These are phyloP conservation scores for Oreochromis grahami DNA, from an alignment of 2,797 vertebrate species.

Conservation along the genomic window DNA sequence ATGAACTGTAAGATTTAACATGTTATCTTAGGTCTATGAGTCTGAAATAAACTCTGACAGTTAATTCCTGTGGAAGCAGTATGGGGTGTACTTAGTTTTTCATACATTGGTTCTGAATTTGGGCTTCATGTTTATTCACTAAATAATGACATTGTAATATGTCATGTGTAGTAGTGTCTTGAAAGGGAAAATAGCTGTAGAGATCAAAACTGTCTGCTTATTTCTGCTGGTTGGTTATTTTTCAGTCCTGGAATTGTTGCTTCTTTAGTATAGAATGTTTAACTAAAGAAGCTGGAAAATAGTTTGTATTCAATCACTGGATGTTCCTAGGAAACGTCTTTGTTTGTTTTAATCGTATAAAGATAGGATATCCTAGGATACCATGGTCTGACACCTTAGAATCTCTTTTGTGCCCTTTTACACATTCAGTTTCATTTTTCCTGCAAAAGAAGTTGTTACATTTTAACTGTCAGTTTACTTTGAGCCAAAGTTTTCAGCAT, in stretches of 20 bases:
- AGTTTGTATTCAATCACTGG: background rate
- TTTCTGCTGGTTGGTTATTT: background rate
- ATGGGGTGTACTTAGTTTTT: background rate
- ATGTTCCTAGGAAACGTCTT: background rate
- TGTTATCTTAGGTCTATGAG: background rate
- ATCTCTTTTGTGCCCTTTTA: background rate
- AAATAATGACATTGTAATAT: background rate
- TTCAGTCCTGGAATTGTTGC: background rate
- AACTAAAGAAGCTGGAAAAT: background rate
- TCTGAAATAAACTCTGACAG: background rate
- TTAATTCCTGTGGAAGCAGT: background rate
- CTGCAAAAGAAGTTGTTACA: background rate
- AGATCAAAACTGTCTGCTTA: background rate
- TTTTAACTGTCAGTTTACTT: background rate
- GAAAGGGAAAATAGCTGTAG: background rate
- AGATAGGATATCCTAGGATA: background rate
- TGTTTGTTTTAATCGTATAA: background rate
- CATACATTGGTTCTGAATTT: background rate
- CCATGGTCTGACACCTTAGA: background rate
- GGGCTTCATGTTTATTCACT: background rate
- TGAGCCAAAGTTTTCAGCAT: background rate
- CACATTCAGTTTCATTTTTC: background rate
- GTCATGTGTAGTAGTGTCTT: background rate
- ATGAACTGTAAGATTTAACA: background rate
- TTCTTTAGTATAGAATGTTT: background rate